These are phyloP conservation scores for Pelosia muscerda DNA, from an alignment of 2,888 invertebrate genomes.

Conservation along the genomic window DNA sequence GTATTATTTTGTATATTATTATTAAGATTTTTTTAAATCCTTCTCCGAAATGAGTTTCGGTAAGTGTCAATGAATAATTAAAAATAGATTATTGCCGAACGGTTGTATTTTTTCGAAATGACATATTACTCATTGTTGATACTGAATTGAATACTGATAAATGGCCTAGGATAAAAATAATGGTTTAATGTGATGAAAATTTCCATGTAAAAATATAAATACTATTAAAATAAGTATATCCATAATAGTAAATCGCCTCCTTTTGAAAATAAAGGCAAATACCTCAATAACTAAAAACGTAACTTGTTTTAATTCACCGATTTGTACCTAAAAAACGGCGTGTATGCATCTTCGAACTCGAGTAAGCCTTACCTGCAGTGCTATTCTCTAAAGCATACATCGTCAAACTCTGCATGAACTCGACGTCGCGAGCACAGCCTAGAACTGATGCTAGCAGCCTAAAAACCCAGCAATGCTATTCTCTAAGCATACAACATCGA, in stretches of 20 bases:
- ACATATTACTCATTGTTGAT: constrained; percentile 80
- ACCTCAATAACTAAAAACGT: constrained; percentile 81
- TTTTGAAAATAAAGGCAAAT: constrained; percentile 84
- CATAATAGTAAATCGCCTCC: constrained; percentile 85
- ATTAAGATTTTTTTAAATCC: constrained; percentile 80
- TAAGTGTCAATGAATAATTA: constrained; percentile 71
- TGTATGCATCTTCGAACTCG: not conserved
- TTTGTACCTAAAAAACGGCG: constrained; percentile 36
- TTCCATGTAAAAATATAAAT: constrained; percentile 87
- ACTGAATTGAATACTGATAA: constrained; percentile 80
- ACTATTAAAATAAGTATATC: constrained; percentile 84
- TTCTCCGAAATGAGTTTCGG: constrained; percentile 67
- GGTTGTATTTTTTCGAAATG: constrained; percentile 85
- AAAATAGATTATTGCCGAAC: constrained; percentile 77
- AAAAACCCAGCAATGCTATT: too few relatives aligned
- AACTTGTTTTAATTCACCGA: constrained; percentile 73
- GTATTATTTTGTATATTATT: constrained; percentile 87
- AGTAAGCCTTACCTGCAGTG: not conserved
- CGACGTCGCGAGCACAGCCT: too few relatives aligned
- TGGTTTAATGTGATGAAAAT: constrained; percentile 85
- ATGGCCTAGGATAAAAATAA: constrained; percentile 82
- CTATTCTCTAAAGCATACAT: too few relatives aligned
- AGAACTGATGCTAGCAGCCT: too few relatives aligned
- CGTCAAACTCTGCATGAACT: too few relatives aligned
- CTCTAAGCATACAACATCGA: too few relatives aligned